Evolutionary conservation across 2,888 invertebrate genomes (phyloP).

Genomic region (Lypha dubia): DNA sequence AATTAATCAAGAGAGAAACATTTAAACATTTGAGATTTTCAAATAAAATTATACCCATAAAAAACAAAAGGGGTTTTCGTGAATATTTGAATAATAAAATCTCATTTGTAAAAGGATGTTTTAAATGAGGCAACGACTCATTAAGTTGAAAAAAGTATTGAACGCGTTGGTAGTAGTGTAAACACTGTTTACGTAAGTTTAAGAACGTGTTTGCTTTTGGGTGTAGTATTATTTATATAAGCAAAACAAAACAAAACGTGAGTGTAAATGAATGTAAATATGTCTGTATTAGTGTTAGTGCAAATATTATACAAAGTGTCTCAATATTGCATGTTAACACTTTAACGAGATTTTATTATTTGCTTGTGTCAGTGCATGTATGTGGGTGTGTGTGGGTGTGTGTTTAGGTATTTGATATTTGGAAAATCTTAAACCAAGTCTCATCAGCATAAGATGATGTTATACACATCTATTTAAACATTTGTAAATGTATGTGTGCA

Average conservation of each 20-base stretch:
- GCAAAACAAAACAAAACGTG: background rate
- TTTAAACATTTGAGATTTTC: background rate
- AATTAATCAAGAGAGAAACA: background rate
- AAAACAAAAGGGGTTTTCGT: background rate
- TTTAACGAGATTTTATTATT: slow-evolving; percentile 77
- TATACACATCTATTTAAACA: slow-evolving; percentile 22
- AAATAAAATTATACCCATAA: slow-evolving; percentile 7
- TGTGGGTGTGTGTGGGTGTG: background rate
- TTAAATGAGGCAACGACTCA: background rate
- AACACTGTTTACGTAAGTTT: background rate
- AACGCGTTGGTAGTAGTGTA: too few relatives aligned
- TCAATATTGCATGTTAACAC: slow-evolving; percentile 77
- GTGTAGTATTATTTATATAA: background rate
- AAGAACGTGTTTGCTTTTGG: slow-evolving; percentile 1
- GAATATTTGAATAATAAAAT: slow-evolving; percentile 8
- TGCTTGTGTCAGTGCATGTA: background rate
- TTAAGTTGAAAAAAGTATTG: background rate
- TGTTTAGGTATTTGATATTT: slow-evolving; percentile 30
- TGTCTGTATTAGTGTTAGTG: slow-evolving; percentile 41
- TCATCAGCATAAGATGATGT: slow-evolving; percentile 9
- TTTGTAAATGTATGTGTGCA: background rate
- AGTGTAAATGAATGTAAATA: slow-evolving; percentile 31
- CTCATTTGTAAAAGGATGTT: background rate
- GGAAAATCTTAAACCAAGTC: slow-evolving; percentile 45
- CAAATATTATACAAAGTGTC: slow-evolving; percentile 71